Evolutionary conservation across 2,113 vertebrate genomes (phyloP).

Genomic region (Epinephelus lanceolatus): DNA sequence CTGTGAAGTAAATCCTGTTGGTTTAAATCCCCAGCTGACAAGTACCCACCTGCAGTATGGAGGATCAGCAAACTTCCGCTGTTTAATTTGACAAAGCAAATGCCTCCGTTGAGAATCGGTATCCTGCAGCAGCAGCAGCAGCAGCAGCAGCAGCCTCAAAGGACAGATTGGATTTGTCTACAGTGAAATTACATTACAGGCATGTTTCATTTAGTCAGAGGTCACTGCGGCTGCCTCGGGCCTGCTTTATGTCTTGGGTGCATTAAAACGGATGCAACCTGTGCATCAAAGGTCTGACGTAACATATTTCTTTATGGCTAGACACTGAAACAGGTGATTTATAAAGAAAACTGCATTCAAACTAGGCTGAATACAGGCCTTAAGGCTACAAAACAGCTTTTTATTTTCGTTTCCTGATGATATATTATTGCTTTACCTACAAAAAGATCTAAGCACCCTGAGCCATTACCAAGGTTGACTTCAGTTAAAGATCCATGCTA

Average conservation of each 20-base stretch:
- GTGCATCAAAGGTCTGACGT: not conserved
- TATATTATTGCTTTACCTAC: not conserved
- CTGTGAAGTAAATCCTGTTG: not conserved
- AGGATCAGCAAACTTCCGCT: not conserved
- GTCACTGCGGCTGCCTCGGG: not conserved
- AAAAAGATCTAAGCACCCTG: not conserved
- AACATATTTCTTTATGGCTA: not conserved
- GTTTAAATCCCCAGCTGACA: not conserved
- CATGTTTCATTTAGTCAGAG: not conserved
- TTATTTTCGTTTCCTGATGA: not conserved
- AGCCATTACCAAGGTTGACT: not conserved
- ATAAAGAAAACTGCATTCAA: not conserved
- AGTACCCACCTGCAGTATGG: not conserved
- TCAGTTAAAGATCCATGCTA: no score
- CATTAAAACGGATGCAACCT: not conserved
- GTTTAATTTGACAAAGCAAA: not conserved
- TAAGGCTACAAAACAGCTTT: not conserved
- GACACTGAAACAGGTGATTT: constrained; percentile 5
- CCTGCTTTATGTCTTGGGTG: not conserved
- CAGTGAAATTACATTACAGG: not conserved
- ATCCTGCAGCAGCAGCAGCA: not conserved
- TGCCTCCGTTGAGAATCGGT: not conserved
- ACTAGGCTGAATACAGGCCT: not conserved
- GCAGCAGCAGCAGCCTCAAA: not conserved
- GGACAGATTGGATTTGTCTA: not conserved